A percentile compares a stretch with the other conserved stretches of the same genome.
Evolutionary conservation across 2,797 vertebrate species (phyloP).

Genomic region (Crax fasciolata): DNA sequence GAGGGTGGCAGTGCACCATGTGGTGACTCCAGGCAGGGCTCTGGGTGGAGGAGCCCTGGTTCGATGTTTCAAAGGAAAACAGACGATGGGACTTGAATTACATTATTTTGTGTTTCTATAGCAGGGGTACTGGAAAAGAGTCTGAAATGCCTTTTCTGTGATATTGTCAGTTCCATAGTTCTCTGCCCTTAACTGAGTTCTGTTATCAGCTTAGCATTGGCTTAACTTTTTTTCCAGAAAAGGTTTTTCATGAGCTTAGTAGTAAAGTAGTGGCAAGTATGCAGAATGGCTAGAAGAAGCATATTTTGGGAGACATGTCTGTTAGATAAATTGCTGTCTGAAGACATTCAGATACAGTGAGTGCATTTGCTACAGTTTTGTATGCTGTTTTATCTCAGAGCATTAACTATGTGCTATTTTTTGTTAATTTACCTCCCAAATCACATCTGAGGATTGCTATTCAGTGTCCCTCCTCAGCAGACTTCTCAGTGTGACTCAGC

Average conservation of each 20-base stretch:
- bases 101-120: background rate
- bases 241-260: background rate
- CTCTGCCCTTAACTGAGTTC: background rate
- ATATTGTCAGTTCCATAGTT: background rate
- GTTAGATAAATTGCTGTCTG: background rate
- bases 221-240: background rate
- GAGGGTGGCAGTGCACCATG: background rate
- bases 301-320: background rate
- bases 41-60: background rate
- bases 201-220: background rate
- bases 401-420: background rate
- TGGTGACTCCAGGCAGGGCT: background rate
- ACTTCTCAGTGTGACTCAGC: background rate
- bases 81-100: background rate
- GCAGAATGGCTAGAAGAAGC: background rate
- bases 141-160: background rate
- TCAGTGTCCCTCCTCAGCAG: background rate
- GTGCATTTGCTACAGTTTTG: background rate
- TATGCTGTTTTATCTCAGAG: background rate
- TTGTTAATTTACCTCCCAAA: background rate
- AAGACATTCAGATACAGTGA: background rate
- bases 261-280: background rate
- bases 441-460: background rate
- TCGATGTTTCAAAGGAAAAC: background rate
- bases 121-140: background rate